Evolutionary conservation across 2,888 invertebrate species (phyloP).

Genomic region (Taphrorychus bicolor): DNA sequence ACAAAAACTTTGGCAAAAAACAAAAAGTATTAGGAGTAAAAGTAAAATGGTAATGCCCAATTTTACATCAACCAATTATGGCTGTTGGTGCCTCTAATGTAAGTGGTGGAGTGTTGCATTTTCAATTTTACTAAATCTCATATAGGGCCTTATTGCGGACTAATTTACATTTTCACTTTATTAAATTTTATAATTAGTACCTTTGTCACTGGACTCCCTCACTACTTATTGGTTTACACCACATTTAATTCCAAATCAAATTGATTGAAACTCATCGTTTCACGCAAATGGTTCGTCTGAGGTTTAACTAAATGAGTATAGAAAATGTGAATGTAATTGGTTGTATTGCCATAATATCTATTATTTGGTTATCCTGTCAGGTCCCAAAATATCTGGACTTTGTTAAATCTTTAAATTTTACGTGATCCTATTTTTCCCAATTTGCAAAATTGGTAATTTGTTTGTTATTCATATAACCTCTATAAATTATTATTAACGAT

Average conservation of each 20-base stretch:
- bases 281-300: not conserved
- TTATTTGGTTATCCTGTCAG: slow-evolving; percentile 31
- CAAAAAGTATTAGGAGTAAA: slow-evolving; percentile 50
- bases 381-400: slow-evolving; percentile 32
- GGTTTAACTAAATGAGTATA: slow-evolving; percentile 2
- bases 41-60: slow-evolving; percentile 57
- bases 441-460: slow-evolving; percentile 53
- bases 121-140: slow-evolving; percentile 21
- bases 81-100: slow-evolving; percentile 54
- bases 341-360: slow-evolving; percentile 37
- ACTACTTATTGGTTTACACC: no score
- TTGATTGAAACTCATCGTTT: slow-evolving; percentile 8
- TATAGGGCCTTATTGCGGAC: slow-evolving; percentile 34
- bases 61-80: slow-evolving; percentile 57
- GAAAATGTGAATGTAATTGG: slow-evolving; percentile 23
- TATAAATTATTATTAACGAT: slow-evolving; percentile 56
- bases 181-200: no score
- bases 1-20: slow-evolving; percentile 26
- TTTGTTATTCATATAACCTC: slow-evolving; percentile 47
- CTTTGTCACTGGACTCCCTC: no score
- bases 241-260: not conserved
- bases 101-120: slow-evolving; percentile 46
- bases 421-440: slow-evolving; percentile 35
- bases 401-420: slow-evolving; percentile 41
- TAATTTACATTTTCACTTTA: no score